Conservation (phyloP, 2,113 vertebrate genomes). For the Apeltes quadracus region DNA sequence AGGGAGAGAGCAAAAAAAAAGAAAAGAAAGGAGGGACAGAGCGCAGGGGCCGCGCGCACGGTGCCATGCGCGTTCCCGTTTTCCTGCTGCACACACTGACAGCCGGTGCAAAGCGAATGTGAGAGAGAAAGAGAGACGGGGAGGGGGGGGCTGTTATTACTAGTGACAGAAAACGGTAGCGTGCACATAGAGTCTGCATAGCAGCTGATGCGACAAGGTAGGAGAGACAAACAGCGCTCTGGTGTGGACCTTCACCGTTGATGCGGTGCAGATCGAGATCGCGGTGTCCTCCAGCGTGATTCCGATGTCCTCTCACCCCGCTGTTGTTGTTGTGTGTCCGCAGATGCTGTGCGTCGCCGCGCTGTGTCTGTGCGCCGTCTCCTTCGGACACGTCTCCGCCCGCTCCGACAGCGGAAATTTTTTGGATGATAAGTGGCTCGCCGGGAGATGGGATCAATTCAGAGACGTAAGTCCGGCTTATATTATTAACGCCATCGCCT, state of each 20-base stretch:
- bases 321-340: constrained; percentile 73
- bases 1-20: neutral
- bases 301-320: constrained; percentile 47
- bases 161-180: constrained; percentile 69
- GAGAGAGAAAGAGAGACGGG: constrained; percentile 34
- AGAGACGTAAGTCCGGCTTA: constrained; percentile 89
- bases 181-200: constrained; percentile 64
- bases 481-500: neutral
- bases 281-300: constrained; percentile 35
- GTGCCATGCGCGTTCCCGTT: constrained; percentile 64
- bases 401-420: constrained; percentile 92
- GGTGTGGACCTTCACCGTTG: neutral
- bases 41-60: constrained; percentile 52
- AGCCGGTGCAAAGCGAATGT: constrained; percentile 55
- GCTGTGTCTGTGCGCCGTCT: constrained; percentile 85
- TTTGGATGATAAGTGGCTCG: constrained; percentile 95
- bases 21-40: constrained; percentile 11
- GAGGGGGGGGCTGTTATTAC: constrained; percentile 55
- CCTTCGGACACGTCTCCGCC: constrained; percentile 83
- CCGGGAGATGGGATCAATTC: constrained; percentile 95
- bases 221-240: constrained; percentile 1
- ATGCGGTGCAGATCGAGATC: constrained; percentile 2
- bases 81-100: constrained; percentile 66
- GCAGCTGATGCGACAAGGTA: constrained; percentile 75
- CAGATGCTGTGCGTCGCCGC: constrained; percentile 91